Conservation (phyloP, 1,140 invertebrate species). For the Chelonus insularis region DNA sequence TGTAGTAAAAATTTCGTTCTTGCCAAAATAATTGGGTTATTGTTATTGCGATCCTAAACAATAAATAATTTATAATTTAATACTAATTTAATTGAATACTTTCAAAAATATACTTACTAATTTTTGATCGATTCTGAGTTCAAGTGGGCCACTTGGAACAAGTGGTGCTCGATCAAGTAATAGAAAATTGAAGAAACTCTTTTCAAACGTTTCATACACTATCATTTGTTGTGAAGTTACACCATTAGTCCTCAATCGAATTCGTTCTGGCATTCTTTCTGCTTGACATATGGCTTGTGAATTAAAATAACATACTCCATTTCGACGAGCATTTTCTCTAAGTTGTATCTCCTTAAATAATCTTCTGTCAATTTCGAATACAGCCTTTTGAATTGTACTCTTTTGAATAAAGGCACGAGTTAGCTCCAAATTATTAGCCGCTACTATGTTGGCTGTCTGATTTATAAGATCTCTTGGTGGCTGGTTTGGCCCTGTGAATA, state of each 20-base stretch:
- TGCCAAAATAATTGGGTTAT: slow-evolving; percentile 90
- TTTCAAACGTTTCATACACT: slow-evolving; percentile 97
- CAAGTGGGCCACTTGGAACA: slow-evolving; percentile 86
- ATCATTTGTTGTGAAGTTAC: slow-evolving; percentile 83
- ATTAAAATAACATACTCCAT: slow-evolving; percentile 82
- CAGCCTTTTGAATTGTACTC: slow-evolving; percentile 95
- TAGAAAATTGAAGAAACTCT: slow-evolving; percentile 94
- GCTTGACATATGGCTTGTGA: slow-evolving; percentile 87
- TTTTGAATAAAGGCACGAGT: slow-evolving; percentile 98
- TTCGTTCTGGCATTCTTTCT: slow-evolving; percentile 91
- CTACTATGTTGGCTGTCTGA: slow-evolving; percentile 81
- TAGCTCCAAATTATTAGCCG: slow-evolving; percentile 94
- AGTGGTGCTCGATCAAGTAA: slow-evolving; percentile 74
- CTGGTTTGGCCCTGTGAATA: slow-evolving; percentile 68
- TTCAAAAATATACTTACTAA: slow-evolving; percentile 58
- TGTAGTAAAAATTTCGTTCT: slow-evolving; percentile 92
- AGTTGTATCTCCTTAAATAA: slow-evolving; percentile 76
- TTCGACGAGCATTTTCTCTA: slow-evolving; percentile 72
- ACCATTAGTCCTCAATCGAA: slow-evolving; percentile 87
- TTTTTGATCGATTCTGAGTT: slow-evolving; percentile 85
- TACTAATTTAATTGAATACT: too few relatives aligned
- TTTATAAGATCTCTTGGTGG: slow-evolving; percentile 88
- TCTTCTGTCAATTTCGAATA: slow-evolving; percentile 93
- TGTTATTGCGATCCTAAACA: slow-evolving; percentile 89
- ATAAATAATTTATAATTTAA: too few relatives aligned